phyloP scores from a whole-genome alignment of 2,797 vertebrate genomes.

The Mus minutoides region DNA sequence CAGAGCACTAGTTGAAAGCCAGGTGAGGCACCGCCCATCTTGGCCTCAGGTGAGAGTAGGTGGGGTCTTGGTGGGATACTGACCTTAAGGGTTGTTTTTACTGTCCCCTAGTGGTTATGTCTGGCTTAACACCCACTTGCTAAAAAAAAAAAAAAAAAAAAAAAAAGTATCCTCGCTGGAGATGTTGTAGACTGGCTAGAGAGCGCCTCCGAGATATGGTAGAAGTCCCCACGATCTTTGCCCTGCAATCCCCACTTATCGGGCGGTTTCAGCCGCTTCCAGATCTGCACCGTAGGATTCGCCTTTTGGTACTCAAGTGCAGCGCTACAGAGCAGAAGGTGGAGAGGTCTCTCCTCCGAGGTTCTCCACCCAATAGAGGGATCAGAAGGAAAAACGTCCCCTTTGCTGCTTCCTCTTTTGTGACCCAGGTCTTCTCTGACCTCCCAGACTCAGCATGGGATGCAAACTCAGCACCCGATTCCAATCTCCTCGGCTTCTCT shows the following conservation, averaged over 20 bases:
- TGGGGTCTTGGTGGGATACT: neutral
- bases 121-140: constrained; percentile 49
- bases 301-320: neutral
- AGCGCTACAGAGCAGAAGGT: neutral
- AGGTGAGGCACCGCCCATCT: constrained; percentile 72
- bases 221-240: neutral
- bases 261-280: constrained; percentile 2
- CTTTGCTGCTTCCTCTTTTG: neutral
- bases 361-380: neutral
- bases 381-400: neutral
- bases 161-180: neutral
- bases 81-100: constrained; percentile 42
- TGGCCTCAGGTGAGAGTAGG: constrained; percentile 56
- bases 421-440: neutral
- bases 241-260: neutral
- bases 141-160: neutral
- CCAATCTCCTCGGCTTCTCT: neutral
- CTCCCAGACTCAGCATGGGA: neutral
- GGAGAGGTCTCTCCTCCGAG: neutral
- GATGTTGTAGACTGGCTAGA: neutral
- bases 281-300: neutral
- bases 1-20: neutral
- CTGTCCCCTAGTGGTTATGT: constrained; percentile 74
- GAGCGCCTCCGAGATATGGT: neutral
- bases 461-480: neutral